Base-by-base conservation (phyloP, 1,140 invertebrate species). In the Lordiphosa clarofinis region DNA sequence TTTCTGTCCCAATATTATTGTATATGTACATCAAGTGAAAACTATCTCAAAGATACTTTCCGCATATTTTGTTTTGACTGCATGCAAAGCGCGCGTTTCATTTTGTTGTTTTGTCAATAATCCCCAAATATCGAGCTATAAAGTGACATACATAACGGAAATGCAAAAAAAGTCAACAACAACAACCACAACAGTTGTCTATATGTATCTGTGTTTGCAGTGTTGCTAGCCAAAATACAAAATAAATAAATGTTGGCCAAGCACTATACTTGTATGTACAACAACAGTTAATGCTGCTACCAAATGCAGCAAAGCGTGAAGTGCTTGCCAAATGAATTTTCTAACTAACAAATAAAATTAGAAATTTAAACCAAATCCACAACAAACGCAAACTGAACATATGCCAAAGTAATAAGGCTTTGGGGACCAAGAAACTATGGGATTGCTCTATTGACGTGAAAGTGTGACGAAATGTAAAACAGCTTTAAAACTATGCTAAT, bases 241-340 rank as follows among this genome's bases (percentile, higher is more conserved):
- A 62, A 56, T 53, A 72, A 68, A 66, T 68, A 64, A 64, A 61
- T 67, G 74, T 71, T 79, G 65, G 71, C 66, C 61, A 81, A 79
- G 81, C 81, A 52, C 55, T 63, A 59, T 64, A 73, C 60, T 49
- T 44, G 53, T 66, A 58, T 37, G 53, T 69, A 66, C 56, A 59
- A 74, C 60, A 61, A 73, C 12, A 57, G 54, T 52, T 59, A 56
- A 56, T 68, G 62, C 59, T 76, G 58, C 73, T 55, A 75, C 78
- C 73, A 84, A 73, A 65, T 44, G 79, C 79, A 78, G 69, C 56
- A 58, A 56, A 76, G 69, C 78, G 78, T 84, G 79, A 84, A 84
- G 79, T 84, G 78, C 68, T 82, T 82, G 78, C 76, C 76, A 76
- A 82, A 82, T 82, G 54, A 53, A 72, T 76, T 82, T 82, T 82